Conservation (phyloP, 2,113 vertebrate species). For the Sprattus sprattus region DNA sequence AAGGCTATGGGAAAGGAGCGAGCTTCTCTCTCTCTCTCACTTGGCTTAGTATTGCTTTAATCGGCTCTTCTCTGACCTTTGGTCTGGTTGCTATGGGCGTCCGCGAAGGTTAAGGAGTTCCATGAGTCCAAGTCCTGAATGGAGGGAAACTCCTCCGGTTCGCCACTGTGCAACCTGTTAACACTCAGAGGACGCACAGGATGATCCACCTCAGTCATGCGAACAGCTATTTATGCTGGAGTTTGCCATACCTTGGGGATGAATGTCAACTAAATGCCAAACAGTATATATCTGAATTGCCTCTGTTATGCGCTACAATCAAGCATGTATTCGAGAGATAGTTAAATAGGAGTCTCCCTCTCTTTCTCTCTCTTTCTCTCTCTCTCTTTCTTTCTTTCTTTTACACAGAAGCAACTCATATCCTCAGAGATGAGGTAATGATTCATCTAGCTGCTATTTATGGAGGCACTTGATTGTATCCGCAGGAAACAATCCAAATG, state of each 20-base stretch:
- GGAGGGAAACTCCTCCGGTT: conserved; percentile 19
- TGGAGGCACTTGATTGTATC: conserved; percentile 36
- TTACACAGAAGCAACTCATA: not conserved
- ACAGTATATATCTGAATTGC: not conserved
- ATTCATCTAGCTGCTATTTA: conserved; percentile 16
- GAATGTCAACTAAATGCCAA: not conserved
- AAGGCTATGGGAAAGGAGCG: conserved; percentile 44
- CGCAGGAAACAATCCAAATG: conserved; percentile 35
- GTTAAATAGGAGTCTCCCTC: too few relatives aligned
- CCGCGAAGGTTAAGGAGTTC: conserved; percentile 56
- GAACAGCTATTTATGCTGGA: not conserved
- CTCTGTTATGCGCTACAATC: not conserved
- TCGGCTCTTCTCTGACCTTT: conserved; percentile 59
- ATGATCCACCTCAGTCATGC: conserved; percentile 5
- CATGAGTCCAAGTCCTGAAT: conserved; percentile 40
- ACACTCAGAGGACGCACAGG: not conserved
- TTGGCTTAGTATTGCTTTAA: conserved; percentile 60
- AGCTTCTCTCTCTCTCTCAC: conserved; percentile 24
- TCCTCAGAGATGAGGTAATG: conserved; percentile 18
- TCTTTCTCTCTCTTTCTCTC: not conserved
- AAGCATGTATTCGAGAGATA: too few relatives aligned
- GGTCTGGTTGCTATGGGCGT: conserved; percentile 44
- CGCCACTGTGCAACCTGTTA: not conserved
- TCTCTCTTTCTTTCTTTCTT: not conserved
- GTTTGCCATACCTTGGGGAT: not conserved